phyloP scores from a whole-genome alignment of 2,113 vertebrate species.

The Phyllostomus discolor region DNA sequence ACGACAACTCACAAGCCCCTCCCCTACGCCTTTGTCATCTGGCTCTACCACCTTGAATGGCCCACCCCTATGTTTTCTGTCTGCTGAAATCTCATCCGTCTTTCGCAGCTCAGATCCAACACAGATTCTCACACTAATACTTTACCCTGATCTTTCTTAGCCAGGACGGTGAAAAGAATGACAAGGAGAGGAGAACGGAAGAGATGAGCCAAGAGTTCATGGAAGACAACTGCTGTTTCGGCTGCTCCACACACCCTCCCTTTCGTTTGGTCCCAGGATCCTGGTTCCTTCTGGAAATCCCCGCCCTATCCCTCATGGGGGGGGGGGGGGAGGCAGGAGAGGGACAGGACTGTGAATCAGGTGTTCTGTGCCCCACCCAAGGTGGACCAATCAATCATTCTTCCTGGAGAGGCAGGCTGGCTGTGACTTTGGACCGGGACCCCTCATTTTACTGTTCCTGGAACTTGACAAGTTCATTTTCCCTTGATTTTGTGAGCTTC shows the following conservation, averaged over 20 bases:
- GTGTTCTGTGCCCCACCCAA: neutral
- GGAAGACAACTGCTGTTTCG: neutral
- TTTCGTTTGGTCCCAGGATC: neutral
- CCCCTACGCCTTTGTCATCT: neutral
- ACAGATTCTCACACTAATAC: neutral
- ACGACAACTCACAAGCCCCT: neutral
- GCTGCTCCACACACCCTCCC: accelerated
- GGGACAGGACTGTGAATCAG: neutral
- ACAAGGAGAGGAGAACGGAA: neutral
- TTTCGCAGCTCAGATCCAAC: neutral
- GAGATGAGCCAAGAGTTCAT: accelerated
- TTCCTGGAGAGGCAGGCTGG: neutral
- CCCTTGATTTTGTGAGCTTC: neutral
- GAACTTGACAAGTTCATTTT: neutral
- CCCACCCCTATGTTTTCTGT: neutral
- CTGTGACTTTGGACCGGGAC: neutral
- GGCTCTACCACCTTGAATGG: neutral
- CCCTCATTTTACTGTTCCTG: neutral
- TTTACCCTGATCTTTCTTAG: neutral
- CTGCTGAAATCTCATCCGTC: neutral
- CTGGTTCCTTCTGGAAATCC: neutral
- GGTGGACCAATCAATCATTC: neutral
- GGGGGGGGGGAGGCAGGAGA: too few species aligned
- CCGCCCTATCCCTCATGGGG: accelerated
- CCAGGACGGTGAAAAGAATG: neutral